phyloP scores from a whole-genome alignment of 2,113 vertebrate species.

The Hucho hucho region DNA sequence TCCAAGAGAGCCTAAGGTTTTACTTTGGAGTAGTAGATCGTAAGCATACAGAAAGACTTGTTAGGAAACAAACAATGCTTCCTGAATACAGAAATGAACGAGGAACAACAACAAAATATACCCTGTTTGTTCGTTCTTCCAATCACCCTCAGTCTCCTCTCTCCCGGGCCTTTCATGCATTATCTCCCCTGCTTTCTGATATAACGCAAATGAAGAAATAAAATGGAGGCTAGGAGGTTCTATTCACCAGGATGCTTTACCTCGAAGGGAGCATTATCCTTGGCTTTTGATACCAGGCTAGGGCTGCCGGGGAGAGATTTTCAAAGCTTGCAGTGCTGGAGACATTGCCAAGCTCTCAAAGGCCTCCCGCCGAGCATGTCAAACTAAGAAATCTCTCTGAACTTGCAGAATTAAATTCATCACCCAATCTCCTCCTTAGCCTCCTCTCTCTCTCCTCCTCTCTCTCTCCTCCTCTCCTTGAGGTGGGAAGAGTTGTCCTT shows the following conservation, averaged over 20 bases:
- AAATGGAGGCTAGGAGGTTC: slow-evolving; percentile 79
- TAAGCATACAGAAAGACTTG: not conserved
- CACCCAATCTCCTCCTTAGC: slow-evolving; percentile 83
- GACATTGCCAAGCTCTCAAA: slow-evolving; percentile 88
- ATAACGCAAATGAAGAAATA: slow-evolving; percentile 90
- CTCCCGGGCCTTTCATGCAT: slow-evolving; percentile 73
- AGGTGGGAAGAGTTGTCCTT: not conserved
- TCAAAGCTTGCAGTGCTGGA: slow-evolving; percentile 89
- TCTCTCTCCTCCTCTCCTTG: slow-evolving; percentile 9
- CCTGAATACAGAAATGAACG: slow-evolving; percentile 44
- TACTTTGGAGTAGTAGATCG: not conserved
- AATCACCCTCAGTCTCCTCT: slow-evolving; percentile 51
- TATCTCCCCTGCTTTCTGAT: slow-evolving; percentile 80
- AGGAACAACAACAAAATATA: slow-evolving; percentile 3
- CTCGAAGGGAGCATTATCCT: slow-evolving; percentile 94
- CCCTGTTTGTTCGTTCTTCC: not conserved
- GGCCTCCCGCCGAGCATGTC: slow-evolving; percentile 86
- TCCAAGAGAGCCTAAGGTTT: not conserved
- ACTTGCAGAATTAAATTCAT: slow-evolving; percentile 95
- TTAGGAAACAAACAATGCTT: slow-evolving; percentile 4
- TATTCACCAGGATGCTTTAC: slow-evolving; percentile 89
- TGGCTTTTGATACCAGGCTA: slow-evolving; percentile 90
- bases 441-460: slow-evolving; percentile 48
- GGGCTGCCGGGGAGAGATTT: slow-evolving; percentile 83
- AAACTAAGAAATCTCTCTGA: slow-evolving; percentile 98